Conservation (phyloP, 2,797 vertebrate genomes). For the Simalia tracyae region DNA sequence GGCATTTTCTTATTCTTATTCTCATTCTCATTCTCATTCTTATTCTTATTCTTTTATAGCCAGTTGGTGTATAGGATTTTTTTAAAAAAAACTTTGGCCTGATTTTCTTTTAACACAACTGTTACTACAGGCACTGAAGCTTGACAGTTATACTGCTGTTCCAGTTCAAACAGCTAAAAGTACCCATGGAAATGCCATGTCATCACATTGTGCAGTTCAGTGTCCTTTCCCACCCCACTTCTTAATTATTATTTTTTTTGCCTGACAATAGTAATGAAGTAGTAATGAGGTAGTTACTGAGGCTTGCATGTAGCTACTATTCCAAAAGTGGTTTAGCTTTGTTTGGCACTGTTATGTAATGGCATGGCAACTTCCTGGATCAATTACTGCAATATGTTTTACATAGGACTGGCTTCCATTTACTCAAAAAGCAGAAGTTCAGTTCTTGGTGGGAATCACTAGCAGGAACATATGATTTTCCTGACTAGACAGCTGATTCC, state of each 20-base stretch:
- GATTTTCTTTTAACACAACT: background rate
- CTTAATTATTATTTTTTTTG: too few relatives aligned
- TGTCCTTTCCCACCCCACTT: background rate
- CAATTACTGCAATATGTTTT: background rate
- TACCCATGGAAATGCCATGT: background rate
- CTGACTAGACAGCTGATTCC: background rate
- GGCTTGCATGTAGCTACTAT: background rate
- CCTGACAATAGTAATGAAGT: background rate
- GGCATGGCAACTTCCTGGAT: background rate
- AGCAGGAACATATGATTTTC: background rate
- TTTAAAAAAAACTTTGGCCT: background rate
- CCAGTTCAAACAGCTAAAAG: background rate
- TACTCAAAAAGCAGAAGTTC: background rate
- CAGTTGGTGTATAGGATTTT: background rate
- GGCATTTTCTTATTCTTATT: background rate
- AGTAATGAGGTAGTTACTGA: background rate
- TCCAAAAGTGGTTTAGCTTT: background rate
- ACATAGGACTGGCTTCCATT: background rate
- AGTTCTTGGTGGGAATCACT: background rate
- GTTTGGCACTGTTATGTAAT: background rate
- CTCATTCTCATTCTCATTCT: too few relatives aligned
- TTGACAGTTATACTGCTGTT: background rate
- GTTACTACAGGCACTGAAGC: background rate
- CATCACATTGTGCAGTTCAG: background rate
- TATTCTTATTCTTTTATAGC: background rate